Base-by-base conservation (phyloP, 23 tunicate genomes). In the Clavelina lepadiformis region DNA sequence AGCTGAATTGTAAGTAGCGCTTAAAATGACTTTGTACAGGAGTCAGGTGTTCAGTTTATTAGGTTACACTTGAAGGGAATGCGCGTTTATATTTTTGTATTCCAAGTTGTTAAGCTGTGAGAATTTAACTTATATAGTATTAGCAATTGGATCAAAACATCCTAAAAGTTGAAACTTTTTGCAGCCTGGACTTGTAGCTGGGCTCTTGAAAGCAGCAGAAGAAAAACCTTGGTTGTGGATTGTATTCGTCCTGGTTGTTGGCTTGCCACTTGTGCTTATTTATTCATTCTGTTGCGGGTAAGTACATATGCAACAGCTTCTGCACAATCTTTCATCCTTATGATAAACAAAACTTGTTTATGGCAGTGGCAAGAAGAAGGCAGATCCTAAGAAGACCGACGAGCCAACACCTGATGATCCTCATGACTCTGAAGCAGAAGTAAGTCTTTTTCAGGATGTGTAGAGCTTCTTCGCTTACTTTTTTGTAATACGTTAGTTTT, bases 211-310 rank as follows among this genome's bases (percentile, higher is more conserved):
- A 50, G 76, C 91, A 0, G 38, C 81, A 0, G 74, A 68, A 55
- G 98, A 76, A 25, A 55, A 59, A 35, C 98, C 98, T 0, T 91
- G 98, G 98, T 38, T 91, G 28, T 91, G 91, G 91, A 68, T 83
- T 20, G 68, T 91, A 19, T 79, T 74, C 53, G 75, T 76, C 26
- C 50, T 71, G 18, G 98, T 77, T 46, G 74, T 91, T 33, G 84
- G 68, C 6, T 45, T 91, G 18, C 98, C 98, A 13, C 37, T 82
- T 23, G 33, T 91, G 29, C 65, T 82, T 26, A 37, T 82, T 0
- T 70, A 53, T 46, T 68, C 74, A 2, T 82, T 65, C 76, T 91
- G 89, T 80, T 82, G 91, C 85, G 58, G 98, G 69, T 49, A 38
- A 46, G 69, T 6, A 53, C 23, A 11, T 53, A n/a, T n/a, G n/a